Base-by-base conservation (phyloP, 1,140 invertebrate species). In the Sycophaga agraensis region DNA sequence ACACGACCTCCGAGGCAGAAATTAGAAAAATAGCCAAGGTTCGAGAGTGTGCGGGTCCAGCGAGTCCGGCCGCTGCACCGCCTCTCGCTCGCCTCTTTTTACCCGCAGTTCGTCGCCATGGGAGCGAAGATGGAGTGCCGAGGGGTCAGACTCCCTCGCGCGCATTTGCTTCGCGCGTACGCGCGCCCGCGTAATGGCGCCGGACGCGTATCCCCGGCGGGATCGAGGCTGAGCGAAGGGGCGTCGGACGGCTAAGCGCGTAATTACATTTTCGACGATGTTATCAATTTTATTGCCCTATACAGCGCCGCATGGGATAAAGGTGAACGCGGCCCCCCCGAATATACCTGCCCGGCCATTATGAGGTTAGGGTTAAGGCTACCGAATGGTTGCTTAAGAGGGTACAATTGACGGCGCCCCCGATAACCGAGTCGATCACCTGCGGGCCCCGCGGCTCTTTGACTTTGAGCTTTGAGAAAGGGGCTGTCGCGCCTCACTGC, bases 241-340 rank as follows among this genome's bases (percentile, higher is more conserved):
- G 39, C 26, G 28, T 35, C 54, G 37, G 54, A 57, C 46, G 59
- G 55, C 66, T 68, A 43, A 61, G 63, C 64, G 68, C 73, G 73
- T 77, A 77, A 77, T 77, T 76, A 73, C 75, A 73, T 77, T 76
- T 73, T 72, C 72, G 68, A 74, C 70, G 74, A 75, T n/a, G n/a
- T 75, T 76, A 77, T 77, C 75, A 74, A 73, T 77, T 77, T 76
- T 74, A 74, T 74, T 72, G 70, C 63, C 57, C 43, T n/a, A n/a
- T n/a, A n/a, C n/a, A n/a, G n/a, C n/a, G n/a, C n/a, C n/a, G n/a
- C n/a, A n/a, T n/a, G n/a, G n/a, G n/a, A n/a, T n/a, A n/a, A n/a
- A n/a, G n/a, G n/a, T n/a, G n/a, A n/a, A n/a, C n/a, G n/a, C n/a
- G n/a, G n/a, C n/a, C n/a, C n/a, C n/a, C n/a, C n/a, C n/a, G n/a